A percentile compares a stretch with the other conserved stretches of the same genome.
Conservation (phyloP, 2,113 vertebrate genomes). For the Taurulus bubalis region DNA sequence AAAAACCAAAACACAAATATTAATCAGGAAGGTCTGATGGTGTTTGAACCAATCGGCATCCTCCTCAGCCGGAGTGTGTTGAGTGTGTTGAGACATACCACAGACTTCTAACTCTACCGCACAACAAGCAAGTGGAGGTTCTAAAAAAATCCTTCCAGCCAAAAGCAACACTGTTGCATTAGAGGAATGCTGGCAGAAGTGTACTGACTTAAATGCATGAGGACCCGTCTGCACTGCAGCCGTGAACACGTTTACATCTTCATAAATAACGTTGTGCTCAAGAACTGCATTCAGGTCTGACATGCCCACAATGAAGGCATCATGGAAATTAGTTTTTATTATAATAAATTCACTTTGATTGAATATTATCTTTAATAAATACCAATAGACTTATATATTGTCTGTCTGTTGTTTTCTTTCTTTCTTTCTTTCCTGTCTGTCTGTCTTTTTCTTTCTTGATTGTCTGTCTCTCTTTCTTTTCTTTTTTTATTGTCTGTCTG, state of each 20-base stretch:
- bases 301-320: neutral
- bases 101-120: neutral
- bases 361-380: too few relatives aligned
- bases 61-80: neutral
- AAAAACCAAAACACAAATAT: neutral
- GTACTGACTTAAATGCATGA: neutral
- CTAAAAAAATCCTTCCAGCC: neutral
- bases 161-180: neutral
- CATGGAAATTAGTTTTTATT: too few relatives aligned
- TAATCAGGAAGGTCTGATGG: neutral
- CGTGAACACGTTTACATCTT: neutral
- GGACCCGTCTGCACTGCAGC: neutral
- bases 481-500: too few relatives aligned
- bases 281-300: too few relatives aligned
- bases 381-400: too few relatives aligned
- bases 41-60: constrained; percentile 7
- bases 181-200: neutral
- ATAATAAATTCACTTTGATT: neutral
- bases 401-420: too few relatives aligned
- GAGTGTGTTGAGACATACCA: too few relatives aligned
- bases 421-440: too few relatives aligned
- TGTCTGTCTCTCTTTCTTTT: too few relatives aligned
- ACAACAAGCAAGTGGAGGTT: neutral
- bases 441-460: too few relatives aligned
- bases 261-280: neutral